Conservation (phyloP, 2,113 vertebrate species). For the Pseudonaja textilis region DNA sequence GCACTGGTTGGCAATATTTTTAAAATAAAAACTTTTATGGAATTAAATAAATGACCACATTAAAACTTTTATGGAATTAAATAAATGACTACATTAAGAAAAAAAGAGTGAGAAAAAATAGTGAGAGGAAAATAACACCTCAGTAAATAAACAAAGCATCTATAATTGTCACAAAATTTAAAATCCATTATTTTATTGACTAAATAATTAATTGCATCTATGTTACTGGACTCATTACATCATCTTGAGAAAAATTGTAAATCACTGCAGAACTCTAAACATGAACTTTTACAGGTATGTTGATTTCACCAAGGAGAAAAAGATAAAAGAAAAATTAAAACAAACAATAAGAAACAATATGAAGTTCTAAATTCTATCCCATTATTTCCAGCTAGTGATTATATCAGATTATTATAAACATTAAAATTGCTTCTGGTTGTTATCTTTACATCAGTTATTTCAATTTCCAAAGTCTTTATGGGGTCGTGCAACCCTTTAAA, state of each 20-base stretch:
- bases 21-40: background rate
- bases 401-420: background rate
- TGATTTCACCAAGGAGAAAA: background rate
- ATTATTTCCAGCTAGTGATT: background rate
- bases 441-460: background rate
- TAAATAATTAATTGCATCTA: background rate
- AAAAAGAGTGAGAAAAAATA: background rate
- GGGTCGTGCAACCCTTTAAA: background rate
- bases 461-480: background rate
- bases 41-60: background rate
- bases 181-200: background rate
- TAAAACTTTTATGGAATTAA: background rate
- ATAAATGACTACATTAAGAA: background rate
- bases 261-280: background rate
- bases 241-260: background rate
- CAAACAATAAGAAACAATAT: background rate
- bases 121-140: background rate
- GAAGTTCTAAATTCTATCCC: background rate
- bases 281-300: background rate
- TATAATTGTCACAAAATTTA: background rate
- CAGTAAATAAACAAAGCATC: background rate
- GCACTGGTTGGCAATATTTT: background rate
- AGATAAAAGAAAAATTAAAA: background rate
- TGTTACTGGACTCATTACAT: background rate
- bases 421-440: background rate